Evolutionary conservation across 2,888 invertebrate genomes (phyloP), one percentile per base, ranked within the genome.

Genomic region (Pachydiplax longipennis): DNA sequence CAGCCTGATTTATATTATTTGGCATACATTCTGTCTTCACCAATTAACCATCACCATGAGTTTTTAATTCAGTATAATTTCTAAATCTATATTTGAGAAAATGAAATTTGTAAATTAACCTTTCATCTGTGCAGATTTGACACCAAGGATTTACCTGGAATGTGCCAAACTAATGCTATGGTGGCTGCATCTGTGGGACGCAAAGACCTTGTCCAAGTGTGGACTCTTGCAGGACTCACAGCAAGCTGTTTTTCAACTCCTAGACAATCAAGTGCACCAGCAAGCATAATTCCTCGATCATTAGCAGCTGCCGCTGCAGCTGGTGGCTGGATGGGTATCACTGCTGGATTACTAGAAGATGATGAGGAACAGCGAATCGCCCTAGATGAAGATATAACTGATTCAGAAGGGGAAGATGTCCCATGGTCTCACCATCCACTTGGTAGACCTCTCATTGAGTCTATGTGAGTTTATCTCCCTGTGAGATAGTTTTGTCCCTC

Each of bases 371-470:
- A 95, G 0, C 93, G 95, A 15, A 92, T 92, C 91, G 94, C 94
- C 90, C 94, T 95, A 81, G 94, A 94, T 82, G 94, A 95, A 92
- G 96, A 91, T 22, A 25, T 82, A 18, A 37, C 73, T 61, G 81
- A 81, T 73, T 82, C 91, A 15, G 87, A 97, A 92, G 73, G 73
- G 2, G 96, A 96, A 92, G 96, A 96, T 91, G 95, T 96, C 93
- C 97, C 97, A 90, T 97, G 97, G 97, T 95, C 96, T 5, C 95
- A 96, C 90, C 97, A 98, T 95, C 98, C 99, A 0, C 97, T 98
- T 92, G 98, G 98, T 92, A 96, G 97, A 93, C 96, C 96, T 92
- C 94, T 99, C 92, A 95, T 99, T 92, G 97, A 98, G 93, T 97
- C 98, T 2, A 94, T 99, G 98, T 98, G 94, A 95, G 97, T 94